Percentiles rank a stretch among this genome's conserved stretches.
Evolutionary conservation across 1,140 invertebrate genomes (phyloP).

Genomic region (Campoletis sonorensis): DNA sequence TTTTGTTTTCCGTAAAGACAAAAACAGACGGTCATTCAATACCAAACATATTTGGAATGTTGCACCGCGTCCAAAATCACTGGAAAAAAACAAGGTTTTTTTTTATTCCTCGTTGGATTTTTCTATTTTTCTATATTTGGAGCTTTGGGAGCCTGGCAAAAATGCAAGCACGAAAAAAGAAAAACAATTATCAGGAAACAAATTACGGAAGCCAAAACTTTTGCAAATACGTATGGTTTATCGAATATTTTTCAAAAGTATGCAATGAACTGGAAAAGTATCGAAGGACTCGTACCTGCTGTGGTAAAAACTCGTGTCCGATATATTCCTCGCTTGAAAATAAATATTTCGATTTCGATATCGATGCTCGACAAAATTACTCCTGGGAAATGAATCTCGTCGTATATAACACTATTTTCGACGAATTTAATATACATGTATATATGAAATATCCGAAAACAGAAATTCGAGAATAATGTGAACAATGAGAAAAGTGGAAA

Average conservation of each 20-base stretch:
- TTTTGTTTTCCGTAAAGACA: too few relatives aligned
- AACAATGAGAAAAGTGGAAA: neutral
- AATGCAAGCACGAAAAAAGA: too few relatives aligned
- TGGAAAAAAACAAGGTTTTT: too few relatives aligned
- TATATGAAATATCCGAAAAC: neutral
- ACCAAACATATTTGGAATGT: too few relatives aligned
- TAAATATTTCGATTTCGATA: constrained; percentile 42
- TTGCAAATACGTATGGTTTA: too few relatives aligned
- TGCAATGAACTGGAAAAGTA: constrained; percentile 15
- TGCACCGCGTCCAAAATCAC: too few relatives aligned
- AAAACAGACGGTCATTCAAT: too few relatives aligned
- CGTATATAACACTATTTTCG: constrained; percentile 8
- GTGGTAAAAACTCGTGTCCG: neutral
- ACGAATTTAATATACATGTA: neutral
- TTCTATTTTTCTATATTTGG: too few relatives aligned
- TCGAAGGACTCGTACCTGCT: neutral
- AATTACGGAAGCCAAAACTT: too few relatives aligned
- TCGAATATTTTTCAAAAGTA: neutral
- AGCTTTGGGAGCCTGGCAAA: too few relatives aligned
- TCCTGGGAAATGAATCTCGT: constrained; percentile 33
- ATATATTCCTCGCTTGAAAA: neutral
- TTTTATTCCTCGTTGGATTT: too few relatives aligned
- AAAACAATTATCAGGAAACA: too few relatives aligned
- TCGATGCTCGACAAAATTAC: constrained; percentile 30
- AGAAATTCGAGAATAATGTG: neutral